Conservation (phyloP, 2,888 invertebrate genomes). For the Hylaea fasciaria region DNA sequence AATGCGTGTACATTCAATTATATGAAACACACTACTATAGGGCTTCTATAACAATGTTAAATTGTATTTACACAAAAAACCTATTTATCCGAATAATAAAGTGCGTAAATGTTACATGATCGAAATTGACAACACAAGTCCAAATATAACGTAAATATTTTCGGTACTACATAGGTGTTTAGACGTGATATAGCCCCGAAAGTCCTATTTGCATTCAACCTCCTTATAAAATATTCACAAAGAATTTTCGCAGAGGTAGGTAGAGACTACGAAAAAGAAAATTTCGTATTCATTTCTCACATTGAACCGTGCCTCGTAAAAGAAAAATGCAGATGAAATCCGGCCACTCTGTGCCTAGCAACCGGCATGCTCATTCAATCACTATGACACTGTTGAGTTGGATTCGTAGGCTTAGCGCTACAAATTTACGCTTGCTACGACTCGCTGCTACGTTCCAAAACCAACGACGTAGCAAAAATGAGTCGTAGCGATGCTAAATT, state of each 20-base stretch:
- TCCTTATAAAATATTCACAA: constrained; percentile 50
- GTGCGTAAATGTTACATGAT: too few species aligned
- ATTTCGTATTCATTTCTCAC: constrained; percentile 53
- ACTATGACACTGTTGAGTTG: not conserved
- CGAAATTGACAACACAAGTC: not conserved
- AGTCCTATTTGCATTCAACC: constrained; percentile 43
- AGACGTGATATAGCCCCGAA: constrained; percentile 24
- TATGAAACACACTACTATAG: too few species aligned
- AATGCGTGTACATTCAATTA: too few species aligned
- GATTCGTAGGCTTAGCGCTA: not conserved
- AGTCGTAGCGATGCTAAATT: too few species aligned
- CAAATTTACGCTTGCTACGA: not conserved
- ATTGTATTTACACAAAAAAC: too few species aligned
- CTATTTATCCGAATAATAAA: too few species aligned
- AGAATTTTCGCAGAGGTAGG: constrained; percentile 45
- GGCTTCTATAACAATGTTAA: too few species aligned
- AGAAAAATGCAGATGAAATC: constrained; percentile 34
- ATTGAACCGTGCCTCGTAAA: constrained; percentile 30
- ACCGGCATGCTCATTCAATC: constrained; percentile 1
- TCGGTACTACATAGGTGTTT: constrained; percentile 12
- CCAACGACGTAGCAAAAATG: too few species aligned
- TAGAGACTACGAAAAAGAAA: constrained; percentile 42
- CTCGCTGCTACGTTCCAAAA: too few species aligned
- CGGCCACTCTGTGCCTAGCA: constrained; percentile 4
- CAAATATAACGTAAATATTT: constrained; percentile 1